Evolutionary conservation across 2,113 vertebrate genomes (phyloP), one percentile per base, ranked within the genome.

Genomic region (Platysteira castanea): DNA sequence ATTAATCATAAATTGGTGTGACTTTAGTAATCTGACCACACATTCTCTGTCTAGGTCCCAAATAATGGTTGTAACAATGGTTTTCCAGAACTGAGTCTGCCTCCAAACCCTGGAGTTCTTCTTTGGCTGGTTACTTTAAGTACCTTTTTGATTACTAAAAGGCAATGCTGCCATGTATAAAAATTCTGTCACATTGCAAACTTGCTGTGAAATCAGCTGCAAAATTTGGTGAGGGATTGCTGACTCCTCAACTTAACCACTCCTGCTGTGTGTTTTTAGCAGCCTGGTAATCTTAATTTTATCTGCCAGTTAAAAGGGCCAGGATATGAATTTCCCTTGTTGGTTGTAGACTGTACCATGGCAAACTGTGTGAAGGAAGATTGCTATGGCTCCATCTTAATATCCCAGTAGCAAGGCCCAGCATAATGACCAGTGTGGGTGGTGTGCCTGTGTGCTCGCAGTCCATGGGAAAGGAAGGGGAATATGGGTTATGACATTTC

Each of bases 141-240:
- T 52, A 70, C 35, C 24, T 78, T 91, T 73, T 73, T 46, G 47
- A 84, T 74, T 56, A 31, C n/a, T 70, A 33, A 71, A 75, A 81
- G 73, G 73, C 63, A 63, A 2, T 56, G 23, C 67, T 81, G 73
- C 47, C 47, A 10, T 79, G 56, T 76, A 3, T 35, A 42, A 85
- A 77, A 78, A 23, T 28, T 31, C 31, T 74, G 20, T 86, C 53
- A 41, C 9, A 2, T 74, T 84, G 77, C 89, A 91, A 69, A 90
- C 56, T 84, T 84, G 64, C 92, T 89, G 83, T 92, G 93, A 75
- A 84, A 50, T 63, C 50, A 84, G 80, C 68, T 92, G 86, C 79
- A 87, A 89, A 87, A 71, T 56, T 80, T 47, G 68, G 26, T 49
- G 60, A 81, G 83, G 84, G 49, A 47, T 61, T 79, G 85, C 47